A percentile compares a stretch with the other conserved stretches of the same genome.
Conservation (phyloP, 1,140 invertebrate species). For the Drosophila kohkoa region DNA sequence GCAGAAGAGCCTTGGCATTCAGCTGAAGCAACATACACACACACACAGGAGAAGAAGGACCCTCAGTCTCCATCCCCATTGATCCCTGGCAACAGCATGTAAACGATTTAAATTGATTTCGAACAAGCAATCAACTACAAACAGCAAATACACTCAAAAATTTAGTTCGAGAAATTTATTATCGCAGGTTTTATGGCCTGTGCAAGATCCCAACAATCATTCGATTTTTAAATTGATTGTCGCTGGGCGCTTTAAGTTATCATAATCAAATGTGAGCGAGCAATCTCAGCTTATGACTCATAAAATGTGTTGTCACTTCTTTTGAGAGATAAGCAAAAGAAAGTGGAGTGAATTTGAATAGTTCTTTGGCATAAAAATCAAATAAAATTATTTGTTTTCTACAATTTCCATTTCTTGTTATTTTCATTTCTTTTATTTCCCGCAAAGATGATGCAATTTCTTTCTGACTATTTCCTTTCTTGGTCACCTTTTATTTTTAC, state of each 20-base stretch:
- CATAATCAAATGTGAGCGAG: not conserved
- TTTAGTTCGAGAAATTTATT: conserved; percentile 12
- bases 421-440: no score
- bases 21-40: not conserved
- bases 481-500: no score
- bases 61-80: not conserved
- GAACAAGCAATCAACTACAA: conserved; percentile 56
- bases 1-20: not conserved
- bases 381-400: no score
- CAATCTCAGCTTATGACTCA: not conserved
- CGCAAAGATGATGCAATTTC: no score
- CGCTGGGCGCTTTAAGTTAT: not conserved
- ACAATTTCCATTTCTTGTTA: no score
- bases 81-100: conserved; percentile 3
- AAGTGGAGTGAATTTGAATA: no score
- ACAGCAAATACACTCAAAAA: conserved; percentile 33
- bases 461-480: no score
- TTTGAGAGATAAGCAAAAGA: not conserved
- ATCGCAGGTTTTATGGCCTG: conserved; percentile 17
- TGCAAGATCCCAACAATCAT: not conserved
- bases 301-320: not conserved
- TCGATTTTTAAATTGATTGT: conserved; percentile 1
- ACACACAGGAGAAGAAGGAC: not conserved
- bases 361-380: no score
- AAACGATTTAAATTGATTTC: conserved; percentile 68